Base-by-base conservation (phyloP, 2,797 vertebrate genomes). In the Columba guinea region DNA sequence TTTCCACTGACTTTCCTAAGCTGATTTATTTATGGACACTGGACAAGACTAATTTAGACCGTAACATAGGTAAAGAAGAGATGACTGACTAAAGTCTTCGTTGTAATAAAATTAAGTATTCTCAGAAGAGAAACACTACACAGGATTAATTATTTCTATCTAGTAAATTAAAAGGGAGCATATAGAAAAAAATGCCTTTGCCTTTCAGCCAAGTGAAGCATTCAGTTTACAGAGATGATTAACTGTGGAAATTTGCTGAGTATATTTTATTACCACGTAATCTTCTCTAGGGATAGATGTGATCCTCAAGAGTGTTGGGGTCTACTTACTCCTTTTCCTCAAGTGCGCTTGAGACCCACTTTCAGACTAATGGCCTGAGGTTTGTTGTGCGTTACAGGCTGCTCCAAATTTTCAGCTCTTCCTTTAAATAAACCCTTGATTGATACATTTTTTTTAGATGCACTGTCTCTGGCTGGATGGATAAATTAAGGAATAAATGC, bases 1-100 rank as follows among this genome's bases (percentile, higher is more conserved):
- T 95, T 96, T 59, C 84, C 83, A 46, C 69, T 89, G 94, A 32
- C 80, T 97, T 96, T 76, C 75, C 92, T 96, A 93, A 95, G 89
- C 93, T 93, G 87, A 93, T 95, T 95, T 97, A 95, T 95, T 97
- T 97, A 93, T 95, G 93, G 94, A 70, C 62, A 26, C 55, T 62
- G 81, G 80, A 83, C 64, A 79, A 77, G 95, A 69, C 77, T 94
- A 82, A 91, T 93, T 95, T 95, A 96, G 53, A 11, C 51, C 87
- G 76, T 71, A 91, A 91, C 10, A 62, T 82, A 90, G 93, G 89
- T 95, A 90, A 89, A 95, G 91, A 91, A 80, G 84, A 83, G 84
- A 79, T 78, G 87, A 84, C 70, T 81, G 78, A 58, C 86, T 89
- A 56, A 93, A 91, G 76, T 90, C 79, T 87, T 73, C 2, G 0